Conservation (phyloP, 2,797 vertebrate genomes). For the Knipowitschia caucasica region DNA sequence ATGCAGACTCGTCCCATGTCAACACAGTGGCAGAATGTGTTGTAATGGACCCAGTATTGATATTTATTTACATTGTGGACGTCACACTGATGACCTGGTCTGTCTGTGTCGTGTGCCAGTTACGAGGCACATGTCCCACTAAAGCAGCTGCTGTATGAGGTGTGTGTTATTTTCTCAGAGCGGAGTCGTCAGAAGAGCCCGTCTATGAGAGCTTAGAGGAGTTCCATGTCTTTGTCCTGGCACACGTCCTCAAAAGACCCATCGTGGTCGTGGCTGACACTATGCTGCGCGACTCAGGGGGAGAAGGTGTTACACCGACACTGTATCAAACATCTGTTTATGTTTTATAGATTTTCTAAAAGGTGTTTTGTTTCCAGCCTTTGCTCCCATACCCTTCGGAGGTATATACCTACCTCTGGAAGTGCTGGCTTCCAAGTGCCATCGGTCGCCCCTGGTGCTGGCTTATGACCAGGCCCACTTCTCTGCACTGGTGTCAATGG, state of each 20-base stretch:
- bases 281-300: slow-evolving; percentile 94
- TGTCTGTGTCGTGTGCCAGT: too few species aligned
- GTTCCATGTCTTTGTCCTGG: slow-evolving; percentile 94
- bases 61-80: too few species aligned
- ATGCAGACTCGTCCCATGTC: too few species aligned
- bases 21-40: too few species aligned
- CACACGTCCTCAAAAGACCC: slow-evolving; percentile 89
- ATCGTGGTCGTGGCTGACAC: slow-evolving; percentile 97
- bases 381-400: slow-evolving; percentile 95
- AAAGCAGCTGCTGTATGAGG: too few species aligned
- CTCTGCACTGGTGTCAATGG: slow-evolving; percentile 96
- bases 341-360: too few species aligned
- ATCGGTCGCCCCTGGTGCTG: slow-evolving; percentile 89
- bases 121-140: too few species aligned
- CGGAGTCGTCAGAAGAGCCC: slow-evolving; percentile 87
- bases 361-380: slow-evolving; percentile 77
- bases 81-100: too few species aligned
- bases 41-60: too few species aligned
- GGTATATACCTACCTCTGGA: slow-evolving; percentile 96
- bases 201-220: slow-evolving; percentile 97
- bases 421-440: slow-evolving; percentile 88
- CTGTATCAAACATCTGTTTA: too few species aligned
- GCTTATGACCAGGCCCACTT: slow-evolving; percentile 98
- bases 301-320: slow-evolving; percentile 94
- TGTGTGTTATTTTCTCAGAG: slow-evolving; percentile 61